A percentile compares a stretch with the other conserved stretches of the same genome.
These are phyloP conservation scores for Lepidocolaptes lacrymiger DNA, from an alignment of 2,797 vertebrate genomes.

Conservation along the genomic window DNA sequence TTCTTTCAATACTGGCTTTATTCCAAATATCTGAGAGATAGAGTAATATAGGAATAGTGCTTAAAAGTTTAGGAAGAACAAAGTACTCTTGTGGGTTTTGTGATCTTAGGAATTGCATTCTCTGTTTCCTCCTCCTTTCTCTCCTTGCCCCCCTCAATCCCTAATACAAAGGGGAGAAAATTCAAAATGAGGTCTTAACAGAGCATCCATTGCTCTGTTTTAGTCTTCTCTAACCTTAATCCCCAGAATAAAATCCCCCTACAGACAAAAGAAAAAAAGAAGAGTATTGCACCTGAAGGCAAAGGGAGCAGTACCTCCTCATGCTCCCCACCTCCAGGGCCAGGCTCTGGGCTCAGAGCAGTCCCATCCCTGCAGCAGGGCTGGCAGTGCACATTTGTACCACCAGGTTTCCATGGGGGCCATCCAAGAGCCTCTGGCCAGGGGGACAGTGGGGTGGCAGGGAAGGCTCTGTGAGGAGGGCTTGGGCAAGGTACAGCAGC, in stretches of 20 bases:
- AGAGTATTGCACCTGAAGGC: background rate
- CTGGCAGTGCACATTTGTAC: background rate
- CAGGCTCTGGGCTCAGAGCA: background rate
- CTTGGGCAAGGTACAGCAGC: background rate
- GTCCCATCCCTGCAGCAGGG: background rate
- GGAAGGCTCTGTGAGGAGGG: background rate
- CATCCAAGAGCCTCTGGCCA: background rate
- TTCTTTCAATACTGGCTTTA: background rate
- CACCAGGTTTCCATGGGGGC: background rate
- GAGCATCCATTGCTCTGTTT: background rate
- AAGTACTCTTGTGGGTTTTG: background rate
- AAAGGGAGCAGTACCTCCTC: background rate
- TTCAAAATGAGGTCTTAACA: background rate
- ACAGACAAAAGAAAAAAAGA: background rate
- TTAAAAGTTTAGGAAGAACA: constrained; percentile 21
- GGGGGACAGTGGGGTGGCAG: background rate
- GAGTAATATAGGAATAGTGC: background rate
- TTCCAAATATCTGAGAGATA: background rate
- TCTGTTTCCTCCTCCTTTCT: background rate
- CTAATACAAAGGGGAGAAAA: background rate
- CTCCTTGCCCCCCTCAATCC: background rate
- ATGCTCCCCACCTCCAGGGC: background rate
- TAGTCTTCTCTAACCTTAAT: background rate
- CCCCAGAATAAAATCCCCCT: background rate
- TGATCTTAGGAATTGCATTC: background rate